A percentile compares a stretch with the other conserved stretches of the same genome.
Conservation (phyloP, 2,797 vertebrate species). For the Diplodus puntazzo region DNA sequence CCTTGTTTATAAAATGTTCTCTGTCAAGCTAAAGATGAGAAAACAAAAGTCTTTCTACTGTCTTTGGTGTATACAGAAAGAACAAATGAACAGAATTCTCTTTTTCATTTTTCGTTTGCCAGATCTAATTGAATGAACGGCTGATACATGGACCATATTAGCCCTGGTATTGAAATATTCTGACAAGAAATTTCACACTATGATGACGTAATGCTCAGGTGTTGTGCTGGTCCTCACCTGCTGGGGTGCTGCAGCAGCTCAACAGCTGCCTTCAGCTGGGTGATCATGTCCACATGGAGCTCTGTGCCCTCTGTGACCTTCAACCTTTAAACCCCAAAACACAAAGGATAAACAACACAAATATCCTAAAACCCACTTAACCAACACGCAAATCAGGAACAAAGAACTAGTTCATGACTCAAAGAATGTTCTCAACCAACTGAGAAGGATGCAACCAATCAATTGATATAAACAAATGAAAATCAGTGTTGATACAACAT, state of each 20-base stretch:
- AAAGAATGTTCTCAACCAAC: background rate
- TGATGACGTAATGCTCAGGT: background rate
- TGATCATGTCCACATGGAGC: slow-evolving; percentile 88
- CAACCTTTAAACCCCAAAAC: slow-evolving; percentile 77
- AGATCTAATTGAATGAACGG: too few relatives aligned
- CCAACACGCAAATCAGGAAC: too few relatives aligned
- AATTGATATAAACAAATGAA: background rate
- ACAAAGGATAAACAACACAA: background rate
- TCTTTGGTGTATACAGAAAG: too few relatives aligned
- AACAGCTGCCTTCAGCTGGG: slow-evolving; percentile 92
- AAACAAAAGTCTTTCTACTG: too few relatives aligned
- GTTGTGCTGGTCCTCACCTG: slow-evolving; percentile 78
- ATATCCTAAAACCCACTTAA: background rate
- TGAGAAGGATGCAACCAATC: background rate
- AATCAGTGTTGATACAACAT: too few relatives aligned
- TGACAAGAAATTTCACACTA: too few relatives aligned
- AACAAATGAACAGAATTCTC: background rate
- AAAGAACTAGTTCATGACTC: background rate
- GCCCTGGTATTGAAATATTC: background rate
- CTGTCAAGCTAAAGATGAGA: too few relatives aligned
- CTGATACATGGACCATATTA: background rate
- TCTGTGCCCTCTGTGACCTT: slow-evolving; percentile 82
- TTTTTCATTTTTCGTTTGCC: background rate
- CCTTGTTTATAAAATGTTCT: too few relatives aligned
- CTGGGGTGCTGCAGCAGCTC: slow-evolving; percentile 90